A percentile compares a stretch with the other conserved stretches of the same genome.
phyloP scores from a whole-genome alignment of 2,797 vertebrate species.

The Myotis daubentonii region DNA sequence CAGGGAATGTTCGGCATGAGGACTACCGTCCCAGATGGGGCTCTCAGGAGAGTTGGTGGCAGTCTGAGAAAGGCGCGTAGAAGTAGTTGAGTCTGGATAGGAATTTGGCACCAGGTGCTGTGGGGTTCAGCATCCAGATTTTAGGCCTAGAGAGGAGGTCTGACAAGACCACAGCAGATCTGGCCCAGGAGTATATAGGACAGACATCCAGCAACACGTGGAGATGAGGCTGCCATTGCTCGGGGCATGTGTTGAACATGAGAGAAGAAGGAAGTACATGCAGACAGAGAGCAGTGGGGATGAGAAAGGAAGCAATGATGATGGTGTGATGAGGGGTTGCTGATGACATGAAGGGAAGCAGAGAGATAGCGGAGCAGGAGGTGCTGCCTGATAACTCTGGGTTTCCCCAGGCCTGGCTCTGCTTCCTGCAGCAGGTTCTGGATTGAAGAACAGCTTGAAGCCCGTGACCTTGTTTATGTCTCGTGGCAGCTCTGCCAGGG shows the following conservation, averaged over 20 bases:
- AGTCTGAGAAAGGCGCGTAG: not conserved
- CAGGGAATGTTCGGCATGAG: not conserved
- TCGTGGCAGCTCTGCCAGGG: not conserved
- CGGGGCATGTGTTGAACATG: not conserved
- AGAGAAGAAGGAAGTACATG: not conserved
- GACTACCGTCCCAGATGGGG: not conserved
- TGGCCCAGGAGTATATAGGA: not conserved
- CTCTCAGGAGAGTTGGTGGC: not conserved
- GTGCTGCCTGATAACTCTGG: too few relatives aligned
- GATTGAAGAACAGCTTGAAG: not conserved
- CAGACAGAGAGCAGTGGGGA: too few relatives aligned
- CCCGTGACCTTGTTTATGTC: not conserved
- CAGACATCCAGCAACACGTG: not conserved
- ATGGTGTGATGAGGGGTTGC: too few relatives aligned
- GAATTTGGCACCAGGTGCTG: not conserved
- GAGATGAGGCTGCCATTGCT: not conserved
- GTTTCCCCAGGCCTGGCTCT: not conserved
- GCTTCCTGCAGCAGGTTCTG: not conserved
- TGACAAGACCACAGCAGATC: not conserved
- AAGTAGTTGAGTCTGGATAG: not conserved
- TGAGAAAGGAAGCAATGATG: not conserved
- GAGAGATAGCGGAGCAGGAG: not conserved
- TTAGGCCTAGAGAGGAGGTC: not conserved
- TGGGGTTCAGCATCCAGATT: not conserved
- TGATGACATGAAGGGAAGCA: not conserved